Evolutionary conservation across 2,888 invertebrate species (phyloP), one percentile per base, ranked within the genome.

Genomic region (Homarus gammarus): DNA sequence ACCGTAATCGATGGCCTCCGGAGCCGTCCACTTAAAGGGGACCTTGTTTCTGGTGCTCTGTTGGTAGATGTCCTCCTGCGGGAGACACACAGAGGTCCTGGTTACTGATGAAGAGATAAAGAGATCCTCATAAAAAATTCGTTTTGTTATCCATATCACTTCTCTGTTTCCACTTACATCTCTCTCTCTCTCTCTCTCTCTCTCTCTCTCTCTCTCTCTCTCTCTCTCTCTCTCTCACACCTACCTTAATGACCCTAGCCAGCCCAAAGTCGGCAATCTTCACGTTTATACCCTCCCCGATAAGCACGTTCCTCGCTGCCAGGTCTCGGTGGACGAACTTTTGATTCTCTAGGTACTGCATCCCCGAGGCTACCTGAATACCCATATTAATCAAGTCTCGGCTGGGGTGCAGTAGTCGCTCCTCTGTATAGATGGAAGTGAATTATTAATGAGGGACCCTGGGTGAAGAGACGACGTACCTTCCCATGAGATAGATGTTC

Each of bases 321-420:
- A 84, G 83, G 56, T 84, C 83, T 31, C 83, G n/a, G 72, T 84
- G 83, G 44, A 84, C 38, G 51, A 84, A 49, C 38, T 73, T 51
- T 51, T 84, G 49, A 0, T 27, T 22, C 72, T 84, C 83, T n/a
- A 84, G 36, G 51, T 84, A 84, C 31, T 72, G 49, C 83, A 84
- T 84, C 1, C 72, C 83, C 1, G 83, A 84, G 72, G 72, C 83
- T 51, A 84, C 83, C 51, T 84, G 70, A 0, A 64, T 51, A 8
- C 72, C 61, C 51, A 84, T 84, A 22, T 31, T 33, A 8, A 51
- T 31, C 15, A 84, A 72, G 12, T 70, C 83, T 2, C 40, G 22
- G 8, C 5, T 0, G 33, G 72, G 31, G 73, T 84, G 83, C 33
- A 27, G 40, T 1, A 22, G 31, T 5, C 56, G 15, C 15, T 77